Base-by-base conservation (phyloP, 2,888 invertebrate species). In the Tipula lateralis region DNA sequence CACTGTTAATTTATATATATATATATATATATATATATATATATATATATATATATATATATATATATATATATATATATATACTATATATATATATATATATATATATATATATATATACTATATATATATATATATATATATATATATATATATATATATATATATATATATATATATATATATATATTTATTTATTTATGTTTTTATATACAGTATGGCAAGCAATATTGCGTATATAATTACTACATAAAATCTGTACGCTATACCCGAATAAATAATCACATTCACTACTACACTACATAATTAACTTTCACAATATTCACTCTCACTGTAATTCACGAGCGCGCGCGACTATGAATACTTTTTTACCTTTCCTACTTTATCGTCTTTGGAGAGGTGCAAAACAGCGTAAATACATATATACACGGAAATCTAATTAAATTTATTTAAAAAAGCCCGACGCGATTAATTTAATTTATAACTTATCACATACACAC, bases 271-370 rank as follows among this genome's bases (percentile, higher is more conserved):
- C 66, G 12, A 66, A 44, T 66, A n/a, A n/a, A n/a, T n/a, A 24
- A 66, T 24, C 24, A 66, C 66, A 24, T 24, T 66, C 66, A 66
- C 66, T 66, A 66, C 66, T 66, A 24, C 66, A 66, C 66, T 66
- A n/a, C n/a, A n/a, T n/a, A 19, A 24, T 24, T 50, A 50, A 50
- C 50, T 50, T 66, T 19, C 66, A 66, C 12, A 66, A 19, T 66
- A 66, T 66, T 66, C 66, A 66, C 66, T 66, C 66, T 66, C 66
- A 66, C 66, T 66, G 66, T 24, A 66, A 66, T 12, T 66, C 66
- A 66, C 66, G 66, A 66, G 66, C 66, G 66, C 66, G 24, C 24
- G 24, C 66, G 66, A 24, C n/a, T 24, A 66, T 66, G n/a, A 44
- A 44, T 44, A 66, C 44, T 50, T 12, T 66, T 19, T 24, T 66